Conservation (phyloP, 2,797 vertebrate species). For the Cyclura pinguis region DNA sequence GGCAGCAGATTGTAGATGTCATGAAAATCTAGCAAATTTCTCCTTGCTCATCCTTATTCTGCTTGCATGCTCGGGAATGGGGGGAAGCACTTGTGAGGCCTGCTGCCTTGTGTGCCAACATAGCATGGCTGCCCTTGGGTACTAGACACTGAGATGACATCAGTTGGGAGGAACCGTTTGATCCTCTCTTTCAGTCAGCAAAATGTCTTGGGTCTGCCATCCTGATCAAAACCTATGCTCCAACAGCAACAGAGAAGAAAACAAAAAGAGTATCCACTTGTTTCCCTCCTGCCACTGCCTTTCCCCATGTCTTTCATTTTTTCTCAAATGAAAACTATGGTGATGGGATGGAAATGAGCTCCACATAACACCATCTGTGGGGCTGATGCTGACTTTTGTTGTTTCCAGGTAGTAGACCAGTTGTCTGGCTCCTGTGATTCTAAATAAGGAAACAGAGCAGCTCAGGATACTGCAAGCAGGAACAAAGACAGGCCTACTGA, state of each 20-base stretch:
- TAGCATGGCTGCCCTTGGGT: no score
- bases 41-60: no score
- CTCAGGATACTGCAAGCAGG: background rate
- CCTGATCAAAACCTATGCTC: no score
- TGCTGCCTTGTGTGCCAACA: no score
- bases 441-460: background rate
- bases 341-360: background rate
- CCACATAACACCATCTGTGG: background rate
- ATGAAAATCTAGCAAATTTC: background rate
- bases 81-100: no score
- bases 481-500: background rate
- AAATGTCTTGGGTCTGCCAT: no score
- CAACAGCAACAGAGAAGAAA: background rate
- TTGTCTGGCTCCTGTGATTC: background rate
- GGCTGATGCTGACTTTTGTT: background rate
- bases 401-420: background rate
- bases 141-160: no score
- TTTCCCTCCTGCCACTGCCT: background rate
- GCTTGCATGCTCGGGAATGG: no score
- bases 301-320: no score
- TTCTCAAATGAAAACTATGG: background rate
- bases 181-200: no score
- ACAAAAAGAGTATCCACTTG: background rate
- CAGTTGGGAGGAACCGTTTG: no score
- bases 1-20: background rate